These are phyloP conservation scores for Haemorhous mexicanus DNA, from an alignment of 2,113 vertebrate species.

Conservation along the genomic window DNA sequence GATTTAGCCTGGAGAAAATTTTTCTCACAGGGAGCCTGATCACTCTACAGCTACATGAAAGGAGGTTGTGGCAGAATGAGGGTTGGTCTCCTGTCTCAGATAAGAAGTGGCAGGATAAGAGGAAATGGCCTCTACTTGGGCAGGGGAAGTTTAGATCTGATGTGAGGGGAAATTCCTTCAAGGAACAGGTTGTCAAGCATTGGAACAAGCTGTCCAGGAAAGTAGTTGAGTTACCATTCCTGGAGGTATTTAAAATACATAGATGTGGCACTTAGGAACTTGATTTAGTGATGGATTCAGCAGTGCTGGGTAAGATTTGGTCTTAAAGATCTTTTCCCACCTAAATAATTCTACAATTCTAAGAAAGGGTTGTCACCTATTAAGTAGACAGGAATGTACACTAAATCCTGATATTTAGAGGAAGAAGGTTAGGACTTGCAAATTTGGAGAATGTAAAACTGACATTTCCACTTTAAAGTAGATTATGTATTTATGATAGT, in stretches of 20 bases:
- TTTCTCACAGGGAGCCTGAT: background rate
- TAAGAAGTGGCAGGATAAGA: background rate
- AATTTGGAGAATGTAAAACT: background rate
- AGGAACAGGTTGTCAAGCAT: background rate
- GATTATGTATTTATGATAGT: background rate
- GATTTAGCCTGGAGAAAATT: background rate
- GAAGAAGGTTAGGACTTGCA: background rate
- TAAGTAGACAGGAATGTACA: background rate
- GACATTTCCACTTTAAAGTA: background rate
- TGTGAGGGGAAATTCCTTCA: background rate
- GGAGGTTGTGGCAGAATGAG: background rate
- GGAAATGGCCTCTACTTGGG: background rate
- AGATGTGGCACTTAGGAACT: background rate
- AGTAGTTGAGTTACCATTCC: background rate
- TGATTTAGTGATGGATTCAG: background rate
- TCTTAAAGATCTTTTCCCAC: background rate
- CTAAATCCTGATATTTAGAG: background rate
- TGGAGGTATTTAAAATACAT: background rate
- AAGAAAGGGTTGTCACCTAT: background rate
- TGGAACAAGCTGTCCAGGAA: background rate
- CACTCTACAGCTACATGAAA: background rate
- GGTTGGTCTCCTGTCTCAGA: background rate
- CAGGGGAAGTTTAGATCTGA: background rate
- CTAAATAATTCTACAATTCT: background rate
- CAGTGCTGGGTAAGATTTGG: background rate